Percentiles rank a stretch among this genome's conserved stretches.
phyloP scores from a whole-genome alignment of 1,140 invertebrate species.

The Plectrocnemia conspersa region DNA sequence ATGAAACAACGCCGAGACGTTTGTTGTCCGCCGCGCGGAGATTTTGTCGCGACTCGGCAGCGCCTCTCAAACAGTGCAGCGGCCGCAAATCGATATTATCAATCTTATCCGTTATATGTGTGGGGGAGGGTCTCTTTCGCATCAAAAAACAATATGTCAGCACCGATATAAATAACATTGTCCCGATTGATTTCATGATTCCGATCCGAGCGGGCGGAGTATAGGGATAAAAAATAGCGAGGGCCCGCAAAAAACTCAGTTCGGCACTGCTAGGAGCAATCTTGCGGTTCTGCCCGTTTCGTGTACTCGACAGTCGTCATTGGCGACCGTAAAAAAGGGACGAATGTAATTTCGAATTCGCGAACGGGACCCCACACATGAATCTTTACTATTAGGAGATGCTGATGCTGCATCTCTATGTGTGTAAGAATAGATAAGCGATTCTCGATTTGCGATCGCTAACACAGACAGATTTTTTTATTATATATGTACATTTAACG shows the following conservation, averaged over 20 bases:
- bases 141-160: conserved; percentile 35
- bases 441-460: too few relatives aligned
- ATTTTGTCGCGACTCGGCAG: background rate
- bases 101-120: too few relatives aligned
- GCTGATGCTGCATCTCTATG: conserved; percentile 1
- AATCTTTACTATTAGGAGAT: conserved; percentile 4
- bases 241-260: background rate
- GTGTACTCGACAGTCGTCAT: conserved; percentile 28
- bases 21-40: conserved; percentile 8
- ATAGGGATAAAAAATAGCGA: conserved; percentile 9
- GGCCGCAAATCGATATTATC: background rate
- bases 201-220: conserved; percentile 23
- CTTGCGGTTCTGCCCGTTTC: conserved; percentile 31
- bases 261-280: conserved; percentile 16
- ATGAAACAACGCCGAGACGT: conserved; percentile 30
- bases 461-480: too few relatives aligned
- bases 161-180: conserved; percentile 31
- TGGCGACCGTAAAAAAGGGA: conserved; percentile 24
- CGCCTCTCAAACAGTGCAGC: background rate
- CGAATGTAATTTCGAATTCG: conserved; percentile 15
- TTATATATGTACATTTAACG: background rate
- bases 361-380: conserved; percentile 8
- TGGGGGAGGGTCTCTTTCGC: too few relatives aligned
- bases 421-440: too few relatives aligned
- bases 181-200: conserved; percentile 27